A percentile compares a stretch with the other conserved stretches of the same genome.
Conservation (phyloP, 2,797 vertebrate species). For the Leptodactylus fallax region DNA sequence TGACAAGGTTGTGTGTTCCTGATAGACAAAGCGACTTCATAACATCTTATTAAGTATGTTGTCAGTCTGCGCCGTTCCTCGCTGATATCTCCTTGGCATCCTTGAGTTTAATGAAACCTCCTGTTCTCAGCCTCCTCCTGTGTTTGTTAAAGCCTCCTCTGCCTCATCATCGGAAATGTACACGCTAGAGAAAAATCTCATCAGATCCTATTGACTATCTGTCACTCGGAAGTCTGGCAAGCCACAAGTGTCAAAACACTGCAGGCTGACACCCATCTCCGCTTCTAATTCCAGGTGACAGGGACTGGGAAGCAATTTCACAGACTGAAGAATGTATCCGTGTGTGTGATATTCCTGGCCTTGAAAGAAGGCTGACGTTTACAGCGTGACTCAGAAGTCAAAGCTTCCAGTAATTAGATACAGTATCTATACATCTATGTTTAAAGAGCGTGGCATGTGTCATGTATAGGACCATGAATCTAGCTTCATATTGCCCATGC, state of each 20-base stretch:
- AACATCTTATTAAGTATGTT: slow-evolving; percentile 64
- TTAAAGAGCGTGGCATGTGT: background rate
- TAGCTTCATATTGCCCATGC: background rate
- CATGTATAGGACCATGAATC: background rate
- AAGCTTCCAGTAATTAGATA: slow-evolving; percentile 33
- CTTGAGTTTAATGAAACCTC: slow-evolving; percentile 63
- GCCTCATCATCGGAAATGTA: slow-evolving; percentile 59
- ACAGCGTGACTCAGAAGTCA: slow-evolving; percentile 24
- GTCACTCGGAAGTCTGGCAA: slow-evolving; percentile 60
- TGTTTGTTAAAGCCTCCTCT: slow-evolving; percentile 61
- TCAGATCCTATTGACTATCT: slow-evolving; percentile 65
- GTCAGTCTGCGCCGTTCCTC: slow-evolving; percentile 57
- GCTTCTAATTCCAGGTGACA: slow-evolving; percentile 64
- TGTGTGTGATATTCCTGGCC: slow-evolving; percentile 51
- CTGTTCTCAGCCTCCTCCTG: slow-evolving; percentile 61
- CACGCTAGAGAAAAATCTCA: slow-evolving; percentile 60
- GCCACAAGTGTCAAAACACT: slow-evolving; percentile 63
- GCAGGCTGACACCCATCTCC: slow-evolving; percentile 57
- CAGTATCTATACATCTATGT: slow-evolving; percentile 11
- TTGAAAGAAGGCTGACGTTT: slow-evolving; percentile 47
- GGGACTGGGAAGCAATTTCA: slow-evolving; percentile 61
- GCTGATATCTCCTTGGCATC: slow-evolving; percentile 62
- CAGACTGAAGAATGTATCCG: slow-evolving; percentile 56
- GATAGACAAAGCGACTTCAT: slow-evolving; percentile 62
- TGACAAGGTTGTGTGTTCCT: slow-evolving; percentile 42